Percentiles rank a stretch among this genome's conserved stretches.
Conservation (phyloP, 2,888 invertebrate genomes). For the Synergus japonicus region DNA sequence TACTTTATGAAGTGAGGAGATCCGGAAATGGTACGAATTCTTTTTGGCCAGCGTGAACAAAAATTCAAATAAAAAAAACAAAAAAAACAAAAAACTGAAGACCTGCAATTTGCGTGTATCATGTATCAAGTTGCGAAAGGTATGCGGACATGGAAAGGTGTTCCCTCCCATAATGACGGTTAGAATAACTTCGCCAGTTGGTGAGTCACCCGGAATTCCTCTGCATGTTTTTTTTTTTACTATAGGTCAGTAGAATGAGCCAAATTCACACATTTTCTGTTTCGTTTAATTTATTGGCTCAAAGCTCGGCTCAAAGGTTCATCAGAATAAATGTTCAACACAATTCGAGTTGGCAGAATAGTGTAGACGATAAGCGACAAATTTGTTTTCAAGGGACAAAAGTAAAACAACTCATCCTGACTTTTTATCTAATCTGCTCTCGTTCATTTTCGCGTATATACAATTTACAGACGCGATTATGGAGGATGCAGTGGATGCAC, state of each 20-base stretch:
- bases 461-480: not conserved
- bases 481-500: not conserved
- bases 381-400: not conserved
- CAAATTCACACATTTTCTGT: not conserved
- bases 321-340: conserved; percentile 27
- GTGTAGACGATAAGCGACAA: conserved; percentile 1
- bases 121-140: not conserved
- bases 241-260: not conserved
- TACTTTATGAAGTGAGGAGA: not conserved
- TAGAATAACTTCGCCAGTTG: not conserved
- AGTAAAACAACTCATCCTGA: not conserved
- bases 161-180: not conserved
- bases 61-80: not conserved
- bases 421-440: conserved; percentile 21
- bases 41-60: not conserved
- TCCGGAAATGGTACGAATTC: not conserved
- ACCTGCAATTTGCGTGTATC: not conserved
- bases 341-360: conserved; percentile 6
- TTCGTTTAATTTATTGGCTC: too few species aligned
- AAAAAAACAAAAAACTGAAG: not conserved
- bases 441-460: not conserved
- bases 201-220: conserved; percentile 3
- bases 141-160: not conserved
- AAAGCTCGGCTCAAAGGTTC: too few species aligned
- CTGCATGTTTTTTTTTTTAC: not conserved